phyloP scores from a whole-genome alignment of 2,113 vertebrate genomes.

The Hirundichthys speculiger region DNA sequence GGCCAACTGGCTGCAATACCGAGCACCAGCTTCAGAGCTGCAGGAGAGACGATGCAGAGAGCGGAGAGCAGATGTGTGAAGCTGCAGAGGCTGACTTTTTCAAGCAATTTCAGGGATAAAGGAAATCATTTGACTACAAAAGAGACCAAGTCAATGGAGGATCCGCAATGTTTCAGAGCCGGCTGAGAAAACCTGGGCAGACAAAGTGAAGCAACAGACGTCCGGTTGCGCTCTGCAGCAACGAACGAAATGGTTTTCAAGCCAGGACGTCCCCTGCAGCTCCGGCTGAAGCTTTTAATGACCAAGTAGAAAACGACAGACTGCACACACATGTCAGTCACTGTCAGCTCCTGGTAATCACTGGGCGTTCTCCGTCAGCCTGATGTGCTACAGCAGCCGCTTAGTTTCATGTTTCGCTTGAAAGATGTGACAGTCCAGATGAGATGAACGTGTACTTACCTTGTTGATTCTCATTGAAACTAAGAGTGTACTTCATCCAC shows the following conservation, averaged over 20 bases:
- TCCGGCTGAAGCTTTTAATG: not conserved
- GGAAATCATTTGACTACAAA: conserved; percentile 31
- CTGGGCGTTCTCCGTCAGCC: not conserved
- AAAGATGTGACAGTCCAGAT: not conserved
- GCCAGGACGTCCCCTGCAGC: conserved; percentile 18
- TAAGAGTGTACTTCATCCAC: too few species aligned
- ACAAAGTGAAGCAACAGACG: conserved; percentile 30
- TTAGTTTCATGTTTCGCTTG: not conserved
- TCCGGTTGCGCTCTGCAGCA: conserved; percentile 1
- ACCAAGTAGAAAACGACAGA: not conserved
- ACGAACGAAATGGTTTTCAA: conserved; percentile 25
- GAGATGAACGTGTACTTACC: not conserved
- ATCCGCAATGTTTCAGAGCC: conserved; percentile 2
- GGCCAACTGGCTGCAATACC: conserved; percentile 15
- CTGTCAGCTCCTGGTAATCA: not conserved
- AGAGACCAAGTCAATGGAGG: conserved; percentile 3
- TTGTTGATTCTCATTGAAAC: too few species aligned
- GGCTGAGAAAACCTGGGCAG: not conserved
- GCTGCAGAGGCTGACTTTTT: conserved; percentile 18
- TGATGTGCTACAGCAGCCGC: not conserved
- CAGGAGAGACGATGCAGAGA: conserved; percentile 11
- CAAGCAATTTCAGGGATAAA: not conserved
- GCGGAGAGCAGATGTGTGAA: conserved; percentile 14
- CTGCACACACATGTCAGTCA: not conserved
- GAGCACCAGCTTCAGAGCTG: conserved; percentile 12